Conservation (phyloP, 2,113 vertebrate species). For the Origma solitaria region DNA sequence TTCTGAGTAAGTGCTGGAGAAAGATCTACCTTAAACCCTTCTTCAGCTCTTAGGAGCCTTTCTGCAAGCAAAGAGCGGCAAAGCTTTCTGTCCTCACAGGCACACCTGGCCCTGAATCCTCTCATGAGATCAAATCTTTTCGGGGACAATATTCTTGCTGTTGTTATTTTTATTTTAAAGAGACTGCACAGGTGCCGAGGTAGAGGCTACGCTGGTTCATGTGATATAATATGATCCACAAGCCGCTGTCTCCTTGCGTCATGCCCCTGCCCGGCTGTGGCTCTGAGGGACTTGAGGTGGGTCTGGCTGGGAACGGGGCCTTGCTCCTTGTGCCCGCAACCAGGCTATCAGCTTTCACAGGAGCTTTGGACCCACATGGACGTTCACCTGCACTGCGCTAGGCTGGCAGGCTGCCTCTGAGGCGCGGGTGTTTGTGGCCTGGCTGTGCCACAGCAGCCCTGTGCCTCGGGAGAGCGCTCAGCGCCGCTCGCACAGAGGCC, state of each 20-base stretch:
- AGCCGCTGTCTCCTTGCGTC: rapidly evolving
- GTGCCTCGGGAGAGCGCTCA: not conserved
- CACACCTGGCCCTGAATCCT: not conserved
- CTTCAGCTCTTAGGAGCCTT: not conserved
- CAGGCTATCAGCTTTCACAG: not conserved
- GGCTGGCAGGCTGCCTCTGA: not conserved
- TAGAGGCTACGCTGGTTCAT: rapidly evolving
- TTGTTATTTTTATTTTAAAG: not conserved
- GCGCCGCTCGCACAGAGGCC: not conserved
- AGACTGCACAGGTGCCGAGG: not conserved
- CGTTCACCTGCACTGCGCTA: rapidly evolving
- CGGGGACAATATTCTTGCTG: not conserved
- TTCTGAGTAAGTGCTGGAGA: not conserved
- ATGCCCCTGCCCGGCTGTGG: rapidly evolving
- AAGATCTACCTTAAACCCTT: not conserved
- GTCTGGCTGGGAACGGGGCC: rapidly evolving
- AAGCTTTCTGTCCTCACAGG: not conserved
- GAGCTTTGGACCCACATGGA: not conserved
- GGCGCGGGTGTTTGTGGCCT: not conserved
- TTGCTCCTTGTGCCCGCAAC: no score
- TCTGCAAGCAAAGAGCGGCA: not conserved
- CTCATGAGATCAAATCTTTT: not conserved
- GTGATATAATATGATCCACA: rapidly evolving
- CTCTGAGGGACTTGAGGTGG: rapidly evolving
- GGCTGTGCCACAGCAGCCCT: not conserved